Base-by-base conservation (phyloP, 2,797 vertebrate genomes). In the Dromococcyx pavoninus region DNA sequence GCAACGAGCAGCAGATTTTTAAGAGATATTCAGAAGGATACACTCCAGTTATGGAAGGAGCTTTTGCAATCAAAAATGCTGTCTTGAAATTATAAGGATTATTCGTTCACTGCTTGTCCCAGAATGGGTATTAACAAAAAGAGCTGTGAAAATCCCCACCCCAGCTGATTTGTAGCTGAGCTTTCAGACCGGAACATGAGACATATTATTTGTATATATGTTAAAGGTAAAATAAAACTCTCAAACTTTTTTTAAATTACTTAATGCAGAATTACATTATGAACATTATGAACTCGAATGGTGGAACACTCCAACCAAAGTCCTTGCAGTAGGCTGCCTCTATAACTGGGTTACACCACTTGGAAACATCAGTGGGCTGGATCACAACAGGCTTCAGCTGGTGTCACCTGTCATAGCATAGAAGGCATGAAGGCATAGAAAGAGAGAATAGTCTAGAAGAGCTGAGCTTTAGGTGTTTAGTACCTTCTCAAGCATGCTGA, bases 51-150 rank as follows among this genome's bases (percentile, higher is more conserved):
- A 83, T 1, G 9, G 37, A 33, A 73, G 77, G 44, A 91, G 53
- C 41, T 80, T 95, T 84, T 69, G 57, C 56, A 77, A 83, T 87
- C 46, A 89, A 92, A 95, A 73, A n/a, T 13, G 72, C 37, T 70
- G 81, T 9, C 51, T 84, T 78, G 56, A 91, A 94, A 89, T 91
- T 82, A 74, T 33, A 41, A 84, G 16, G 22, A 61, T 70, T 70
- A 74, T 78, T 87, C 10, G 4, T 81, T 75, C 56, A 53, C 27
- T 73, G 21, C 62, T 90, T 76, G 30, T 86, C n/a, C 50, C 62
- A 81, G 44, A 75, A 86, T 7, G 75, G 23, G 78, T 30, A 30
- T 60, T 73, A 81, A 81, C 64, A 35, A 72, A 77, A 86, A 79
- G 39, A 75, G 18, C 33, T 60, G 12, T 41, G 67, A 92, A 92